These are phyloP conservation scores for Sebastiscus tertius DNA, from an alignment of 2,797 vertebrate species.

Conservation along the genomic window DNA sequence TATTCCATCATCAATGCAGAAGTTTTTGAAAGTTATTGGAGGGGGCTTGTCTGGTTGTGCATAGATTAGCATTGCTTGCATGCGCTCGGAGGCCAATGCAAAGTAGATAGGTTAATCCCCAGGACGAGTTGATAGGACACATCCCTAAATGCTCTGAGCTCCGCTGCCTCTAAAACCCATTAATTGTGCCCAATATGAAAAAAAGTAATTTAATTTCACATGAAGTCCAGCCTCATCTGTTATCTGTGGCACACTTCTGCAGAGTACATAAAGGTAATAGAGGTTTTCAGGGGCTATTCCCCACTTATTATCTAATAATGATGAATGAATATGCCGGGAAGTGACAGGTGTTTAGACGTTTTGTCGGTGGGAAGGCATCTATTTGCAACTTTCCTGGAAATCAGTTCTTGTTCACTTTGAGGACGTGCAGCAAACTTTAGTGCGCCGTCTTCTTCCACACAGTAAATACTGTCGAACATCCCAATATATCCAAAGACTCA, in stretches of 20 bases:
- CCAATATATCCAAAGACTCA: neutral
- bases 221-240: constrained; percentile 76
- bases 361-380: constrained; percentile 62
- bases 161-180: constrained; percentile 69
- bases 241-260: constrained; percentile 78
- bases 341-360: constrained; percentile 85
- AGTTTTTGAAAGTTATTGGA: constrained; percentile 79
- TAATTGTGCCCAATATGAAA: constrained; percentile 78
- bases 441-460: neutral
- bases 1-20: constrained; percentile 79
- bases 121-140: constrained; percentile 72
- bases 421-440: constrained; percentile 39
- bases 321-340: constrained; percentile 82
- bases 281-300: constrained; percentile 80
- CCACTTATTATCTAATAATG: constrained; percentile 86
- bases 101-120: constrained; percentile 78
- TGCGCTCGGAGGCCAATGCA: constrained; percentile 65
- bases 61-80: constrained; percentile 77
- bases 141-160: constrained; percentile 70
- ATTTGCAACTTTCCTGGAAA: constrained; percentile 71
- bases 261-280: constrained; percentile 79
- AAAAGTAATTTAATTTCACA: constrained; percentile 77
- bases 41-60: constrained; percentile 69
- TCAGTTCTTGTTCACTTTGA: constrained; percentile 66
- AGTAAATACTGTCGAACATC: neutral